phyloP scores from a whole-genome alignment of 2,113 vertebrate species.

The Austrofundulus limnaeus region DNA sequence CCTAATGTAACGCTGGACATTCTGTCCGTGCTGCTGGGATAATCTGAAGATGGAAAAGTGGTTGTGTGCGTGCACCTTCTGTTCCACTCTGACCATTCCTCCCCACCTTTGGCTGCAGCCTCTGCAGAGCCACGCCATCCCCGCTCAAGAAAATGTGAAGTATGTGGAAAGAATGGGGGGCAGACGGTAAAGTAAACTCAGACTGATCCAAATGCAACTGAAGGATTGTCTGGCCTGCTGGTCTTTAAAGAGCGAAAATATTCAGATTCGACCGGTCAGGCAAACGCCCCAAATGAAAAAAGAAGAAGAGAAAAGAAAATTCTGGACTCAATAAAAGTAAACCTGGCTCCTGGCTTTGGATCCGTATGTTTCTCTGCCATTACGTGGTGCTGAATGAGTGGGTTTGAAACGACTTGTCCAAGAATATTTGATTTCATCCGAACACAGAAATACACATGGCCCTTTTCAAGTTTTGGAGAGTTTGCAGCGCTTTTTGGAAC shows the following conservation, averaged over 20 bases:
- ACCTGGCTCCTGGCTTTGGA: slow-evolving; percentile 18
- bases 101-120: slow-evolving; percentile 27
- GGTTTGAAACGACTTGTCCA: slow-evolving; percentile 9
- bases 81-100: slow-evolving; percentile 38
- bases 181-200: slow-evolving; percentile 65
- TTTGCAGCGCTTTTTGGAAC: slow-evolving; percentile 47
- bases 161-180: slow-evolving; percentile 68
- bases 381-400: background rate
- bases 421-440: slow-evolving; percentile 49
- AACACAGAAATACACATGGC: slow-evolving; percentile 17
- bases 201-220: slow-evolving; percentile 69
- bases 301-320: background rate
- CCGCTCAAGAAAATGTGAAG: slow-evolving; percentile 54
- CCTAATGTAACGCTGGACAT: background rate
- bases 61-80: slow-evolving; percentile 6
- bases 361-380: slow-evolving; percentile 30
- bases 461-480: slow-evolving; percentile 25
- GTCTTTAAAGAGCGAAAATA: slow-evolving; percentile 36
- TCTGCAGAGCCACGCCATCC: slow-evolving; percentile 35
- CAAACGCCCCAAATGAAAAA: slow-evolving; percentile 25
- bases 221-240: slow-evolving; percentile 40
- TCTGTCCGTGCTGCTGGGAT: background rate
- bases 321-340: slow-evolving; percentile 15
- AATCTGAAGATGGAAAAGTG: slow-evolving; percentile 29
- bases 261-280: slow-evolving; percentile 51